Evolutionary conservation across 2,797 vertebrate species (phyloP).

Genomic region (Aselliscus stoliczkanus): DNA sequence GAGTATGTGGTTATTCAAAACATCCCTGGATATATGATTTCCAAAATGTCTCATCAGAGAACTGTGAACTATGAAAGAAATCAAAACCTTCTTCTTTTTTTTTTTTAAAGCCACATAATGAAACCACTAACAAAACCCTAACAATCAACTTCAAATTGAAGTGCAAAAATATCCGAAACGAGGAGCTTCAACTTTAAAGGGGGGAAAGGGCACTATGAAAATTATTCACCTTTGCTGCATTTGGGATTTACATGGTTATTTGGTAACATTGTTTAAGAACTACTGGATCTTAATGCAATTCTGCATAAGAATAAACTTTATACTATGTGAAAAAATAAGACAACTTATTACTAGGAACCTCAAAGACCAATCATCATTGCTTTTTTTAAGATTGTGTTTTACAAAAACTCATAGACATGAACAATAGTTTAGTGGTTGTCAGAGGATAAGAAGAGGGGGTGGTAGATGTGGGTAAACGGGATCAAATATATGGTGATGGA

Average conservation of each 20-base stretch:
- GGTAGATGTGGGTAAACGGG: too few species aligned
- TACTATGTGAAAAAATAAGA: conserved; percentile 65
- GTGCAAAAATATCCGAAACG: conserved; percentile 80
- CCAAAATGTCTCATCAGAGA: conserved; percentile 43
- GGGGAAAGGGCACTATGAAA: not conserved
- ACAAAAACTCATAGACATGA: not conserved
- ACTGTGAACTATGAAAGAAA: conserved; percentile 73
- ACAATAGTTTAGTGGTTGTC: too few species aligned
- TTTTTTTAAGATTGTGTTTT: conserved; percentile 77
- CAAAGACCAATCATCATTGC: conserved; percentile 72
- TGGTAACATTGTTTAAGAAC: too few species aligned
- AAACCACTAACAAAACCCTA: conserved; percentile 83
- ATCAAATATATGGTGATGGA: too few species aligned
- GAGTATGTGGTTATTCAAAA: conserved; percentile 63
- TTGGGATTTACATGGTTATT: too few species aligned
- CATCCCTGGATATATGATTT: conserved; percentile 69
- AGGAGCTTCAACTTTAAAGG: conserved; percentile 83
- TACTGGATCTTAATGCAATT: not conserved
- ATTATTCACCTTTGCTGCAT: too few species aligned
- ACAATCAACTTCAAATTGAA: conserved; percentile 86
- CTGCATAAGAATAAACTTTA: conserved; percentile 72
- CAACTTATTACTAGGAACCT: conserved; percentile 73
- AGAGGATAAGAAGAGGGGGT: too few species aligned
- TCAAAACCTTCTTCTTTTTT: conserved; percentile 46
- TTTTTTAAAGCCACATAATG: conserved; percentile 68